These are phyloP conservation scores for Neofelis nebulosa DNA, from an alignment of 2,113 vertebrate species.

Conservation along the genomic window DNA sequence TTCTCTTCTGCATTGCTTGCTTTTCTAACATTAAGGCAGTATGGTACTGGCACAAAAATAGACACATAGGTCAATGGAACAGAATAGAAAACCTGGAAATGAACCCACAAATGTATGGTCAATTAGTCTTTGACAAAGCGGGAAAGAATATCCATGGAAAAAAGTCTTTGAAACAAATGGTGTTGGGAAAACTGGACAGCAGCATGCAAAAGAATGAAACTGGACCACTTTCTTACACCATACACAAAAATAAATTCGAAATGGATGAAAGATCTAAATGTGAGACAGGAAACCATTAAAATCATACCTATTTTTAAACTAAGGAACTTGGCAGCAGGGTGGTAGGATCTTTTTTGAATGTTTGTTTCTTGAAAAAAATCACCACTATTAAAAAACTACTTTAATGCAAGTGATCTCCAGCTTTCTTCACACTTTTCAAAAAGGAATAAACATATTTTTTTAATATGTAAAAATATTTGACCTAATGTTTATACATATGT, in stretches of 20 bases:
- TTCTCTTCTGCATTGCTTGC: neutral
- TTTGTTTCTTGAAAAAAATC: slow-evolving; percentile 1
- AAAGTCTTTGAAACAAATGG: neutral
- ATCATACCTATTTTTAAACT: slow-evolving; percentile 25
- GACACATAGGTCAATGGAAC: neutral
- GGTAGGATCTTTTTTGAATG: slow-evolving; percentile 5
- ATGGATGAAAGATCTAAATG: neutral
- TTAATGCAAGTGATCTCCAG: neutral
- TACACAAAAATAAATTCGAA: neutral
- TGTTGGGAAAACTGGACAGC: neutral
- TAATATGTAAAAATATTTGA: neutral
- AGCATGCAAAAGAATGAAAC: neutral
- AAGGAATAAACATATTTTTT: neutral
- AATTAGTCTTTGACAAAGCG: neutral
- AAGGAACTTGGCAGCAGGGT: neutral
- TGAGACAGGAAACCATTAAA: neutral
- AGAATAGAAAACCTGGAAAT: neutral
- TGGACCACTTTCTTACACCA: neutral
- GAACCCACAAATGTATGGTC: neutral
- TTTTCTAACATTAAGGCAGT: slow-evolving; percentile 23
- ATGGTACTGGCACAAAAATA: neutral
- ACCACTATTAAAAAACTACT: neutral
- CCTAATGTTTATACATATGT: neutral
- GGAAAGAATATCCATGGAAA: neutral
- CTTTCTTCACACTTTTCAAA: neutral